phyloP scores from a whole-genome alignment of 2,888 invertebrate genomes.

The Platycnemis pennipes region DNA sequence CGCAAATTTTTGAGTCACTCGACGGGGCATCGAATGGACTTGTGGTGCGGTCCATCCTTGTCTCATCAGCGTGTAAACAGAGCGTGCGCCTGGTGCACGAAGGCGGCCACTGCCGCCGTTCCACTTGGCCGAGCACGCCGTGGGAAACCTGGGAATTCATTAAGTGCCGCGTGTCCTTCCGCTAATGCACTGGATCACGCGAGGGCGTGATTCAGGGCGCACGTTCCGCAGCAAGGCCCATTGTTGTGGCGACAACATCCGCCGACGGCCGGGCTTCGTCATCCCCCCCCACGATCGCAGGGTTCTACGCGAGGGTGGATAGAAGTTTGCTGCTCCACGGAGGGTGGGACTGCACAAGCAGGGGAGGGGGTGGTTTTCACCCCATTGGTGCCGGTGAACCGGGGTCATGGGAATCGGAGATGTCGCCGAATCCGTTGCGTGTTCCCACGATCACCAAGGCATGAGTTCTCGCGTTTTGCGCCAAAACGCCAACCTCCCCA shows the following conservation, averaged over 20 bases:
- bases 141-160: not conserved
- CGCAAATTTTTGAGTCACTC: no score
- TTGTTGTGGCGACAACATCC: not conserved
- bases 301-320: not conserved
- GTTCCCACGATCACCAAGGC: not conserved
- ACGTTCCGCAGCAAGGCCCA: not conserved
- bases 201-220: conserved; percentile 17
- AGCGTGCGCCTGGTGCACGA: not conserved
- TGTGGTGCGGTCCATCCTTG: not conserved
- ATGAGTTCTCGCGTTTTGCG: no score
- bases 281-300: not conserved
- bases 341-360: not conserved
- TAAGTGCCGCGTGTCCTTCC: not conserved
- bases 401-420: not conserved
- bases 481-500: no score
- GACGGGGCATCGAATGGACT: not conserved
- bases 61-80: not conserved
- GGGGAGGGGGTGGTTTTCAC: not conserved
- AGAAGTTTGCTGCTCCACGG: not conserved
- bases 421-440: not conserved
- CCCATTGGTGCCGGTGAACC: not conserved
- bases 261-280: no score
- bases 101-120: not conserved
- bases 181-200: conserved; percentile 15
- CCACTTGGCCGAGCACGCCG: not conserved